Conservation (phyloP, 64 coral and sea anemone genomes). For the Trachythela sp. region DNA sequence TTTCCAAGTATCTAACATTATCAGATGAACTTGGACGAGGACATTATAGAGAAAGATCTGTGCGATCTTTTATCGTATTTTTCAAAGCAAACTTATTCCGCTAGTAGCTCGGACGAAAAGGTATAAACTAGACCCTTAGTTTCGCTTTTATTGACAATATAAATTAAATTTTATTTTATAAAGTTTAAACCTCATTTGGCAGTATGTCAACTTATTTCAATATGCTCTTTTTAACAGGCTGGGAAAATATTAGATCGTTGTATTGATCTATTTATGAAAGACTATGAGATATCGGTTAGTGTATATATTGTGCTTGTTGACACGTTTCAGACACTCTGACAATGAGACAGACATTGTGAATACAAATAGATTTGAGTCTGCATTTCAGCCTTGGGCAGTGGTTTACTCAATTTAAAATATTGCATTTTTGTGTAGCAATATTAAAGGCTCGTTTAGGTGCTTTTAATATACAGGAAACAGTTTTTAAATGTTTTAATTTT, state of each 20-base stretch:
- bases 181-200: no score
- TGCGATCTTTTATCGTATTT: neutral
- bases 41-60: slow-evolving; percentile 3
- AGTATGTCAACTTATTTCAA: no score
- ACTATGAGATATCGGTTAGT: slow-evolving; percentile 1
- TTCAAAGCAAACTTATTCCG: slow-evolving; percentile 1
- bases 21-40: slow-evolving; percentile 18
- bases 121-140: neutral
- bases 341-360: neutral
- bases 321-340: neutral
- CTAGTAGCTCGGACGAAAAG: neutral
- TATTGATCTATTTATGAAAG: slow-evolving; percentile 1
- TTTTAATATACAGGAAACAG: no score
- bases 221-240: neutral
- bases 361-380: neutral
- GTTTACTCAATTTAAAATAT: no score
- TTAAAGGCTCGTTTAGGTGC: no score
- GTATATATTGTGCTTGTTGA: neutral
- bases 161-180: no score
- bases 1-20: neutral
- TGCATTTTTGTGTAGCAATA: no score
- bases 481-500: no score
- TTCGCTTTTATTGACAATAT: neutral
- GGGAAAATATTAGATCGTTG: neutral
- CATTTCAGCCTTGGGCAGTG: no score